Conservation (phyloP, 2,113 vertebrate genomes). For the Genyomyrus donnyi region DNA sequence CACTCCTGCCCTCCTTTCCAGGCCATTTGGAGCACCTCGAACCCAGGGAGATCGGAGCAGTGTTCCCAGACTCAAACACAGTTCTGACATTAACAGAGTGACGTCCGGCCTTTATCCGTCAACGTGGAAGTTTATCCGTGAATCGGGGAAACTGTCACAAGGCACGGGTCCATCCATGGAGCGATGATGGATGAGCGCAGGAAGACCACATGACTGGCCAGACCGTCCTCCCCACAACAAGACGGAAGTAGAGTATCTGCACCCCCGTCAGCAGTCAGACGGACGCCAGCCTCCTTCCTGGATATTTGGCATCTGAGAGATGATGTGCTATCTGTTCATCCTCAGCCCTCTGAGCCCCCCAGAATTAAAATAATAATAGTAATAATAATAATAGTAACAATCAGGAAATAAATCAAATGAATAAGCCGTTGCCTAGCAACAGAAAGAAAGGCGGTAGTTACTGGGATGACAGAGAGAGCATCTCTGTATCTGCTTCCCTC, state of each 20-base stretch:
- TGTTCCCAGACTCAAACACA: background rate
- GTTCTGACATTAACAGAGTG: background rate
- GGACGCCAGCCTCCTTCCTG: background rate
- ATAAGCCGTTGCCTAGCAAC: conserved; percentile 58
- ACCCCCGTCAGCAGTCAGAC: background rate
- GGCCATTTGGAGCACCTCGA: background rate
- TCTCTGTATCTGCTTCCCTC: background rate
- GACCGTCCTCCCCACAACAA: background rate
- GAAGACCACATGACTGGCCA: background rate
- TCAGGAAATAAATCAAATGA: conserved; percentile 29
- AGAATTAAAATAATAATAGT: background rate
- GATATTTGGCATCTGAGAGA: conserved; percentile 21
- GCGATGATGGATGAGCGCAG: background rate
- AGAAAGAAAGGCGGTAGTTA: conserved; percentile 26
- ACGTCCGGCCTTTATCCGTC: background rate
- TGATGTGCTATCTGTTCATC: conserved; percentile 23
- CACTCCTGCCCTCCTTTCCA: conserved; percentile 28
- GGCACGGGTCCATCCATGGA: background rate
- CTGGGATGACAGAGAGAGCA: background rate
- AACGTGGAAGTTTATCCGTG: background rate
- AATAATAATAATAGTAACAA: background rate
- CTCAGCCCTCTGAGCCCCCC: conserved; percentile 13
- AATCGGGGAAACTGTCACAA: background rate
- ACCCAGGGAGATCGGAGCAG: background rate
- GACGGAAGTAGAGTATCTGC: background rate